Evolutionary conservation across 2,888 invertebrate species (phyloP), one percentile per base, ranked within the genome.

Genomic region (Selenia dentaria): DNA sequence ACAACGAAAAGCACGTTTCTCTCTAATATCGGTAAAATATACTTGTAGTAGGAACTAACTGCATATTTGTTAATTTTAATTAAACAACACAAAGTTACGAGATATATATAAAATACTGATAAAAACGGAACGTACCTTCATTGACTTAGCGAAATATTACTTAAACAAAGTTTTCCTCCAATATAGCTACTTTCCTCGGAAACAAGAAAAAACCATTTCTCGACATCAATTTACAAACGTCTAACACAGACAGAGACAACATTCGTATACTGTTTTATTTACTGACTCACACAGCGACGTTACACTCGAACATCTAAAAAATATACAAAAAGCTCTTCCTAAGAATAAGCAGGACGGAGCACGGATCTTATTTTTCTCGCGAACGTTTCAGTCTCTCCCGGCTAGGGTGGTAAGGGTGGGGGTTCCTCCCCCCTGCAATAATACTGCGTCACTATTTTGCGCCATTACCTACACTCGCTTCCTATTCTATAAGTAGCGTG

Each of bases 371-470:
- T 91, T 91, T 91, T 91, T 91, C 91, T 89, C 87, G 84, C 81
- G 85, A 81, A 83, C 82, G 91, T 92, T 92, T 92, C 89, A 85
- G 83, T 86, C 89, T 80, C 89, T 83, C 83, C 71, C 68, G 75
- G 79, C 73, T 22, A 22, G 57, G 62, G 69, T 51, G 62, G 54
- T 60, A 77, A 77, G 68, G 68, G 74, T 68, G 79, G 67, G 72
- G 59, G 51, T 68, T 54, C 75, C 78, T 67, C 68, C 87, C 84
- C 83, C 80, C 82, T 89, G 91, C 89, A 90, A 91, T 91, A 91
- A 91, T 91, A 91, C 91, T 91, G 91, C 91, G 90, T 91, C 91
- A 91, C 91, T 91, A 91, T 91, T 91, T 91, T 91, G 90, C 91
- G 89, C 91, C 91, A 91, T 90, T 90, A 90, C 90, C 89, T 89